Base-by-base conservation (phyloP, 2,113 vertebrate genomes). In the Gnathonemus echidnorhynchus region DNA sequence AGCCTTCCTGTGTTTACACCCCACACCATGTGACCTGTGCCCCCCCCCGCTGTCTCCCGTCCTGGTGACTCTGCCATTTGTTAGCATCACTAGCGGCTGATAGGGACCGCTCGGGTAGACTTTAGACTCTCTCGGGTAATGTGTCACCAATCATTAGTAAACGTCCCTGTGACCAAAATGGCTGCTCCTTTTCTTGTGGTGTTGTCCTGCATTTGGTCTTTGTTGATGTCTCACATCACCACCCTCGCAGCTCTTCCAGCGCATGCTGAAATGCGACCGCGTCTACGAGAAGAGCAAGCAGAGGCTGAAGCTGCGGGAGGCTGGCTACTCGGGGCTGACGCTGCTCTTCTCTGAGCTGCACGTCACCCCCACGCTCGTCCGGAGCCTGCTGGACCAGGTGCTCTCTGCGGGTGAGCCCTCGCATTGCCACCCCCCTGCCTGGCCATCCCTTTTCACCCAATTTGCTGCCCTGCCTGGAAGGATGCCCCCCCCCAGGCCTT, bases 231-330 rank as follows among this genome's bases (percentile, higher is more conserved):
- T 39, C 4, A 19, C 74, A 80, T 19, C 15, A 17, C 15, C 35
- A 19, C 35, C 74, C 74, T 1, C 87, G 27, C 94, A 99, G 98
- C 95, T 99, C 46, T 95, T 98, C 90, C 98, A 98, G 92, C 97
- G 97, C 53, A 99, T 99, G 98, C 92, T 99, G 91, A 97, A 97
- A 92, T 98, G 98, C 80, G 98, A 98, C 84, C 98, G 98, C 46
- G 98, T 99, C 92, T 99, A 99, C 86, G 98, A 99, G 93, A 97
- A 97, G 90, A 99, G 96, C 92, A 99, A 99, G 83, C 98, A 98
- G 88, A 96, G 98, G 1, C 93, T 99, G 92, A 96, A 97, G 74
- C 96, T 99, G 92, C 95, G 97, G 93, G 98, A 99, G 90, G 97
- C 97, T 39, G 98, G 98, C 2, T 99, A 99, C 92, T 95, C 97